A percentile compares a stretch with the other conserved stretches of the same genome.
These are phyloP conservation scores for Luscinia megarhynchos DNA, from an alignment of 2,797 vertebrate species.

Conservation along the genomic window DNA sequence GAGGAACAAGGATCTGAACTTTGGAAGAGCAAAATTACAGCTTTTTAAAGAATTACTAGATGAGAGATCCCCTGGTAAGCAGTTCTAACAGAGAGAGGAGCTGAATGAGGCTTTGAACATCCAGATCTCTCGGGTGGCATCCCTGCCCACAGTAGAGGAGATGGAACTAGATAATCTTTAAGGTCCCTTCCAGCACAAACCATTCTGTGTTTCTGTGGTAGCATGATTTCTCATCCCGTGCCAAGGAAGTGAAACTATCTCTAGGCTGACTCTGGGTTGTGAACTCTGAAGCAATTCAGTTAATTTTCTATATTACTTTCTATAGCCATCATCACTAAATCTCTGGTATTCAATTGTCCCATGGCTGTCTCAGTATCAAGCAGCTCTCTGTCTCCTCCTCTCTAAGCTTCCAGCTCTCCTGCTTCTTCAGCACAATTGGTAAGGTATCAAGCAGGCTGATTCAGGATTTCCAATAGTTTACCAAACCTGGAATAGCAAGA, in stretches of 20 bases:
- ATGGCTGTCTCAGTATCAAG: not conserved
- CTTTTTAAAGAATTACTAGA: not conserved
- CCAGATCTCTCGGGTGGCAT: not conserved
- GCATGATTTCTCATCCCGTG: not conserved
- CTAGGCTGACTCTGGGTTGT: not conserved
- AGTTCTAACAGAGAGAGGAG: not conserved
- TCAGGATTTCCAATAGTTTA: not conserved
- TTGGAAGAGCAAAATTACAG: not conserved
- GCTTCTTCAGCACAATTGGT: not conserved
- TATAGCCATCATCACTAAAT: not conserved
- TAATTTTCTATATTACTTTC: not conserved
- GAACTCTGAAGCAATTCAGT: not conserved
- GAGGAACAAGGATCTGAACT: not conserved
- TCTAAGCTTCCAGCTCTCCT: not conserved
- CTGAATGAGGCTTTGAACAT: not conserved
- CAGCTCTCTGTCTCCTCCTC: not conserved
- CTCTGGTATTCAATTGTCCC: not conserved
- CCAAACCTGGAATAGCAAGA: not conserved
- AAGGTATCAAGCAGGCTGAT: not conserved
- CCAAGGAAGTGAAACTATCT: not conserved
- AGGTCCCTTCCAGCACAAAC: not conserved
- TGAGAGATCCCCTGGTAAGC: not conserved
- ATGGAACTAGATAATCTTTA: not conserved
- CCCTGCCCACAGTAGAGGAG: not conserved
- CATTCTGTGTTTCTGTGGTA: not conserved